Percentiles rank a stretch among this genome's conserved stretches.
phyloP scores from a whole-genome alignment of 1,140 invertebrate species.

The Trypoxylus dichotomus region DNA sequence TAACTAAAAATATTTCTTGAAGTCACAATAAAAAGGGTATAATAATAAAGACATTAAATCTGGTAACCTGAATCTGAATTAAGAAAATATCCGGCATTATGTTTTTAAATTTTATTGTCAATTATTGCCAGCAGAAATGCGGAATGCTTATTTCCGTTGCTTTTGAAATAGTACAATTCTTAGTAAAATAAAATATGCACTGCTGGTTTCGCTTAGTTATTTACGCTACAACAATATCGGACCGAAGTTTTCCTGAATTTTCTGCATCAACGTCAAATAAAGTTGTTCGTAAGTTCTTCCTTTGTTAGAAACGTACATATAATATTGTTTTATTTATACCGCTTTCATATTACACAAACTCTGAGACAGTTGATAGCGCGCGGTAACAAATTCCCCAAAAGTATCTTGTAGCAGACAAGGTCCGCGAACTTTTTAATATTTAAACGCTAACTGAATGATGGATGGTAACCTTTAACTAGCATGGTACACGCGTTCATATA shows the following conservation, averaged over 20 bases:
- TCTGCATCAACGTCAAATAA: conserved; percentile 6
- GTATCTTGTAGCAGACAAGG: background rate
- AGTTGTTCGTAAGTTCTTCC: background rate
- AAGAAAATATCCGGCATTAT: too few relatives aligned
- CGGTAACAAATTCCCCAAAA: conserved; percentile 8
- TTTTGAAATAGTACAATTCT: background rate
- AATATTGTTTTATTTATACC: conserved; percentile 16
- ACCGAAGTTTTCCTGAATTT: background rate
- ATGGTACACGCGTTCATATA: background rate
- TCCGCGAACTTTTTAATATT: conserved; percentile 25
- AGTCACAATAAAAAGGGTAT: too few relatives aligned
- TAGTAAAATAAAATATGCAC: background rate
- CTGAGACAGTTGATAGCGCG: background rate
- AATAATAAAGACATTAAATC: too few relatives aligned
- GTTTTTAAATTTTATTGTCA: too few relatives aligned
- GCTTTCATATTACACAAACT: conserved; percentile 9
- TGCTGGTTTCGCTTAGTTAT: background rate
- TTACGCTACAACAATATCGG: background rate
- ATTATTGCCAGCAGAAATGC: too few relatives aligned
- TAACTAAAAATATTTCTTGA: too few relatives aligned
- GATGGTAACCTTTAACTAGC: conserved; percentile 27
- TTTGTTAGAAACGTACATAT: conserved; percentile 6
- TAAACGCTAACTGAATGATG: conserved; percentile 26
- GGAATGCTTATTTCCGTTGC: background rate
- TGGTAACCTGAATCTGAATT: too few relatives aligned